Base-by-base conservation (phyloP, 2,888 invertebrate species). In the Saturnia japonica region DNA sequence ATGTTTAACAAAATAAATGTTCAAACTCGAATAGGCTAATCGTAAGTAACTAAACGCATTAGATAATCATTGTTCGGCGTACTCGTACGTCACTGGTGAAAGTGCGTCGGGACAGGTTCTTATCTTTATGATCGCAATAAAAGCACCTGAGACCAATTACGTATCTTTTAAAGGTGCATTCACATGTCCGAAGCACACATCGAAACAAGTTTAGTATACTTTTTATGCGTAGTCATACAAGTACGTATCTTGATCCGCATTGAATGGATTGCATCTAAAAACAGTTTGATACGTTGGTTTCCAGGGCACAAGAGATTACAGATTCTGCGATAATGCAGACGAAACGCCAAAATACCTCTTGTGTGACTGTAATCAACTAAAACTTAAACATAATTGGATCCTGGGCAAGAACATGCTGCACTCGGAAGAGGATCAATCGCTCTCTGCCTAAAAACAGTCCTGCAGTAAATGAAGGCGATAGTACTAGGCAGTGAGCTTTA, bases 81-180 rank as follows among this genome's bases (percentile, higher is more conserved):
- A n/a, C 64, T 7, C 40, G 40, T 64, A n/a, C 64, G 40, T 64
- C 40, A 40, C n/a, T 40, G 64, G 64, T 64, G 64, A 64, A 64
- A 64, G 64, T 64, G 64, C 40, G 19, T 11, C 64, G 40, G 11
- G 11, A 19, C 64, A 40, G 40, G 64, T 64, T 60, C 28, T 60
- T 64, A 64, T 64, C 64, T 64, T 8, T 40, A n/a, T 64, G 64
- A 64, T 64, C 64, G 34, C 7, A 64, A 64, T 64, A 40, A 64
- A 40, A 64, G 40, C 64, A 34, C 64, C 64, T 64, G 16, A 64
- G 64, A 40, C 16, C 64, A 19, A 64, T 64, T 40, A 64, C 40
- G 19, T 40, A 64, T 19, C 6, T 40, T 40, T 40, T 40, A 64
- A 64, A 60, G 28, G 25, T 28, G 57, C 57, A 14, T 60, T 14